Evolutionary conservation across 1,140 invertebrate genomes (phyloP).

Genomic region (Oryctes rhinoceros): DNA sequence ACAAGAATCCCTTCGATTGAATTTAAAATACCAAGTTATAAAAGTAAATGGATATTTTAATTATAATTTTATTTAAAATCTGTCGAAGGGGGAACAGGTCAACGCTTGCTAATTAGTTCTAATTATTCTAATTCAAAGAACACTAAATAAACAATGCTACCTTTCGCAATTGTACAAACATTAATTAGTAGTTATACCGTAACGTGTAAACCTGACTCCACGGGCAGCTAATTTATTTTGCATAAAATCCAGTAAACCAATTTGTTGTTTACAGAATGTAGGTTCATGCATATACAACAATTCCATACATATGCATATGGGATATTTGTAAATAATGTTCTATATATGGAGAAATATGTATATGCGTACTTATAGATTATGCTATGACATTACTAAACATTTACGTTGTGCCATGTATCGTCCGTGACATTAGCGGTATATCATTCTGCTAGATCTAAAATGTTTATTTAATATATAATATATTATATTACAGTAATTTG

Average conservation of each 20-base stretch:
- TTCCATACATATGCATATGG: background rate
- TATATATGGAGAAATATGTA: background rate
- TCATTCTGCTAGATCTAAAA: too few relatives aligned
- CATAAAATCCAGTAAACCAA: background rate
- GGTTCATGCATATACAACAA: background rate
- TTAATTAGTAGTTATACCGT: background rate
- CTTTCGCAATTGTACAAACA: background rate
- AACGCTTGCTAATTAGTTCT: background rate
- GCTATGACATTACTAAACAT: background rate
- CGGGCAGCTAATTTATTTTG: background rate
- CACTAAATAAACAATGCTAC: conserved; percentile 3
- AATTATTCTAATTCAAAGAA: background rate
- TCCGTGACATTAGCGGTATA: too few relatives aligned
- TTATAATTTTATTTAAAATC: too few relatives aligned
- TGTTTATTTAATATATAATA: too few relatives aligned
- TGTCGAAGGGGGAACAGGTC: too few relatives aligned
- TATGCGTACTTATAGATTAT: background rate
- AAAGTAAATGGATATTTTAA: too few relatives aligned
- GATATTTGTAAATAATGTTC: background rate
- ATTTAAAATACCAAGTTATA: too few relatives aligned
- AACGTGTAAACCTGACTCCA: background rate
- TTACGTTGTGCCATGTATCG: too few relatives aligned
- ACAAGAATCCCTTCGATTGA: too few relatives aligned
- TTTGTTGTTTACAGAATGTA: background rate
- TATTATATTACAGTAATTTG: too few relatives aligned